Evolutionary conservation across 1,140 invertebrate genomes (phyloP), one percentile per base, ranked within the genome.

Genomic region (Drosophila trapezifrons): DNA sequence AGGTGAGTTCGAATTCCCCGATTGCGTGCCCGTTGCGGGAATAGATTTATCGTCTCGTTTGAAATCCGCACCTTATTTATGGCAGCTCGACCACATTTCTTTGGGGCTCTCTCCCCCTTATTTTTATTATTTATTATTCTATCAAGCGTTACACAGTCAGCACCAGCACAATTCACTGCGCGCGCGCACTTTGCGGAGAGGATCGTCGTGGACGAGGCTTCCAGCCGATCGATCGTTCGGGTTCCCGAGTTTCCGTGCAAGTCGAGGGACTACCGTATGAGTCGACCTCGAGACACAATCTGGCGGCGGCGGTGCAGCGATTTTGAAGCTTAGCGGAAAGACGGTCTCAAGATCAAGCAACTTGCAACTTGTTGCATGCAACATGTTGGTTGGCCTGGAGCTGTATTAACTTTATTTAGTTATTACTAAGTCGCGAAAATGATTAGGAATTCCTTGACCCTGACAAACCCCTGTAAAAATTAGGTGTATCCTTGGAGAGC

Each of bases 31-130:
- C 69, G 69, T 58, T 76, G 75, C 55, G 62, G 73, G 62, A 59
- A 76, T 76, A 66, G 74, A 76, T 76, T 76, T 76, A 76, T 76
- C 62, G 73, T 76, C 73, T 76, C 73, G 72, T 76, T 76, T 76
- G 47, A 54, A 58, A 76, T 40, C 74, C 73, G 55, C 73, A 76
- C 73, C 75, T 76, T 76, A 76, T 76, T 76, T 76, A 76, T 76
- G 73, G 62, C 62, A 76, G 46, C 62, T 57, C 40, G 54, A 42
- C 45, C 60, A 76, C 73, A 76, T 76, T 76, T 57, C 73, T 76
- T 22, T 54, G 38, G 37, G 38, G 42, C 22, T 70, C 38, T 47
- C 67, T 27, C 69, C 54, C 52, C 47, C 35, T 38, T 71, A 43
- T 55, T 55, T 35, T 69, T 76, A 76, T 76, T 76, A 76, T 76